Evolutionary conservation across 2,888 invertebrate genomes (phyloP).

Genomic region (Chalcis sispes): DNA sequence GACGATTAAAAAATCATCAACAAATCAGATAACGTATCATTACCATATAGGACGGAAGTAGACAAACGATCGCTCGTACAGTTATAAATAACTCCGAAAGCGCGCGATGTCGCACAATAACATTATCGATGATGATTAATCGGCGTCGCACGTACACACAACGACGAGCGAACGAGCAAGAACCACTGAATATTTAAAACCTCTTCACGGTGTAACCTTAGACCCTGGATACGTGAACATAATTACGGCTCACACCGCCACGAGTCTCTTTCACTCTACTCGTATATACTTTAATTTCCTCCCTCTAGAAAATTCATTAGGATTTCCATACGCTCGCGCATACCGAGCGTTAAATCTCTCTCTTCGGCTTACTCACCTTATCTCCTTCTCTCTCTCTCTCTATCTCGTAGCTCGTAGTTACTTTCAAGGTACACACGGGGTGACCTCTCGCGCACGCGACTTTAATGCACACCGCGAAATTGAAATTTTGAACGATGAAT

Average conservation of each 20-base stretch:
- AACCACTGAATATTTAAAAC: constrained; percentile 36
- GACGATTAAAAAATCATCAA: too few species aligned
- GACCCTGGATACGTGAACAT: constrained; percentile 37
- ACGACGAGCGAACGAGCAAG: not conserved
- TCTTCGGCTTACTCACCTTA: not conserved
- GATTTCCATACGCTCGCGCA: not conserved
- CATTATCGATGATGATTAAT: constrained; percentile 30
- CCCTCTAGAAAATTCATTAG: constrained; percentile 51
- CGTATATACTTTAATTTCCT: constrained; percentile 50
- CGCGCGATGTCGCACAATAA: constrained; percentile 19
- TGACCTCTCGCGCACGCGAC: constrained; percentile 4
- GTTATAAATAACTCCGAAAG: constrained; percentile 9
- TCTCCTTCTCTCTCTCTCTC: not conserved
- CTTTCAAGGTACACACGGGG: too few species aligned
- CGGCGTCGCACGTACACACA: not conserved
- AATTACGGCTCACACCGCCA: constrained; percentile 32
- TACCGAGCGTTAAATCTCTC: constrained; percentile 8
- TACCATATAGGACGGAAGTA: too few species aligned
- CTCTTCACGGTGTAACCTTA: constrained; percentile 7
- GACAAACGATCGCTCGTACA: too few species aligned
- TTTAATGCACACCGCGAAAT: not conserved
- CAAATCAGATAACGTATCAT: too few species aligned
- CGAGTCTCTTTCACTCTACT: too few species aligned
- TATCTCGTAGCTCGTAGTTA: not conserved
- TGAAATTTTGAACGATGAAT: constrained; percentile 27